A percentile compares a stretch with the other conserved stretches of the same genome.
Evolutionary conservation across 2,113 vertebrate species (phyloP).

Genomic region (Ursus arctos): DNA sequence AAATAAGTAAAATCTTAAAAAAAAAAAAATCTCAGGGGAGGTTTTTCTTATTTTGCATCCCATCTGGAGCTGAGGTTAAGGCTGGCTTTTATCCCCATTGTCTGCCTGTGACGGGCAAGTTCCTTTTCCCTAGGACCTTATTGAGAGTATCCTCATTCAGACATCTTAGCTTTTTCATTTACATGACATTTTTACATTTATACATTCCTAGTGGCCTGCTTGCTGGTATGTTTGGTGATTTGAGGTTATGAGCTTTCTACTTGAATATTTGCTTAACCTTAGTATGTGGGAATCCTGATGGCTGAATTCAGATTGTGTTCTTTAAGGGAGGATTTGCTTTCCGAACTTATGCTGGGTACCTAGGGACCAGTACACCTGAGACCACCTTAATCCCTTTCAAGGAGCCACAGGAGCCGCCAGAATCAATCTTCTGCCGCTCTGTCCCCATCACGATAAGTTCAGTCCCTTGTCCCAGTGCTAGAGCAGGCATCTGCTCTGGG

Average conservation of each 20-base stretch:
- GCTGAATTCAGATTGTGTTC: background rate
- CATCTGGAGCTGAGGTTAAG: background rate
- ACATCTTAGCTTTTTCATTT: background rate
- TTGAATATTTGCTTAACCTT: background rate
- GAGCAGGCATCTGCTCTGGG: background rate
- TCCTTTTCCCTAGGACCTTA: background rate
- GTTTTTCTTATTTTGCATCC: background rate
- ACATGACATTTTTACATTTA: background rate
- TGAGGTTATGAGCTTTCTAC: background rate
- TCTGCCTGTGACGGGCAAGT: background rate
- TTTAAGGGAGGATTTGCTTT: conserved; percentile 6
- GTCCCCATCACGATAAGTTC: accelerated
- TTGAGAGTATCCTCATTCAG: background rate
- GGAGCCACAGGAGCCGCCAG: background rate
- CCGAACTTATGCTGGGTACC: background rate
- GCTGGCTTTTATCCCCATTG: background rate
- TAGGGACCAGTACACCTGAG: background rate
- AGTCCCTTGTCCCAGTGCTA: background rate
- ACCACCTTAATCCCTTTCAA: background rate
- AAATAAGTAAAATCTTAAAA: too few species aligned
- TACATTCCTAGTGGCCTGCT: background rate
- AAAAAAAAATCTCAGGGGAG: background rate
- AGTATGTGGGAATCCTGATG: background rate
- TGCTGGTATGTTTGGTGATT: background rate
- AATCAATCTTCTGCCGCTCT: accelerated